A percentile compares a stretch with the other conserved stretches of the same genome.
phyloP scores from a whole-genome alignment of 2,113 vertebrate species.

The Gobiocypris rarus region DNA sequence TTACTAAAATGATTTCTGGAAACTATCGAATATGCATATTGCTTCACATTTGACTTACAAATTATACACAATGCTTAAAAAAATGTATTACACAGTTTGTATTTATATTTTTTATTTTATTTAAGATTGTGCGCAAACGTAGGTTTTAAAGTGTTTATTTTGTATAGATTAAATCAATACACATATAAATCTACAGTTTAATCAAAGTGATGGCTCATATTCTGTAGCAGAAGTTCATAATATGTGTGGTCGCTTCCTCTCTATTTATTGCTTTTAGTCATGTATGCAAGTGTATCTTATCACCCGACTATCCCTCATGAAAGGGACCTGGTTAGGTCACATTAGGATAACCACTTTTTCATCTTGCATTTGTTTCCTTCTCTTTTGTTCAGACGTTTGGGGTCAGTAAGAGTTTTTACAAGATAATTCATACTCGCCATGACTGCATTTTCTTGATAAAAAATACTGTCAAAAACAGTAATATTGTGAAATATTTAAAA shows the following conservation, averaged over 20 bases:
- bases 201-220: neutral
- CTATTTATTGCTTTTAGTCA: conserved; percentile 3
- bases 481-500: neutral
- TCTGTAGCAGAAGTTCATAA: neutral
- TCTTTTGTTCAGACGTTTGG: neutral
- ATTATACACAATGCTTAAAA: neutral
- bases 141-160: neutral
- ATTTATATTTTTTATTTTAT: too few species aligned
- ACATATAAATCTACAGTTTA: neutral
- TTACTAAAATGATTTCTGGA: neutral
- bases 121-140: neutral
- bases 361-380: neutral
- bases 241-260: neutral
- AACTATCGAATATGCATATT: neutral
- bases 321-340: neutral
- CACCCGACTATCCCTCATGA: neutral
- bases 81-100: neutral
- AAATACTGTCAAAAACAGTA: neutral
- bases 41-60: neutral
- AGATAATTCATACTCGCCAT: neutral
- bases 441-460: neutral
- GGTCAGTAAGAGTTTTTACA: too few species aligned
- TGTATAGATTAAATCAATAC: neutral
- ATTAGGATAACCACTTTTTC: neutral
- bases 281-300: neutral